Conservation (phyloP, 2,113 vertebrate genomes). For the Zosterops borbonicus region DNA sequence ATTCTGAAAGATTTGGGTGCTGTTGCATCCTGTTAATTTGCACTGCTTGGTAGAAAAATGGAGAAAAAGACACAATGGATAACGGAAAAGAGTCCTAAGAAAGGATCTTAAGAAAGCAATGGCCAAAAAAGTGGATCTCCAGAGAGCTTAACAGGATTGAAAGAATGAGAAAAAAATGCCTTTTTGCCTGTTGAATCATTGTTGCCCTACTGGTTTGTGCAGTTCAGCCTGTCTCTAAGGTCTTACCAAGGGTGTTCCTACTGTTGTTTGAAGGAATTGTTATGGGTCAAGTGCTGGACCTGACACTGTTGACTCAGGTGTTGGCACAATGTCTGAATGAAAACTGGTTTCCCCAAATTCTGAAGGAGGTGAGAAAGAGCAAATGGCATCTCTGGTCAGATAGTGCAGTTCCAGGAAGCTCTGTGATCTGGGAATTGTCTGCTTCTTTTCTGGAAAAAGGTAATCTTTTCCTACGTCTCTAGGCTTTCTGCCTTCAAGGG, state of each 20-base stretch:
- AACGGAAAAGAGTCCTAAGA: background rate
- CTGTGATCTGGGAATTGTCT: background rate
- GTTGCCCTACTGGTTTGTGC: background rate
- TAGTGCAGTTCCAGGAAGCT: background rate
- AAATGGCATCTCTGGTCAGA: background rate
- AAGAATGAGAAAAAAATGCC: background rate
- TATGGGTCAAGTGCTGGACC: fast-evolving
- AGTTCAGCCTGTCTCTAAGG: background rate
- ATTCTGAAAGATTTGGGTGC: background rate
- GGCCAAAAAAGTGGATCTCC: background rate
- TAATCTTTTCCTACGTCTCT: background rate
- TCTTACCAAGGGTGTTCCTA: background rate
- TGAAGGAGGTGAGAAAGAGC: background rate
- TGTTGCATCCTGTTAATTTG: background rate
- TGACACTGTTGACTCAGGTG: background rate
- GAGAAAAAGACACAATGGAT: background rate
- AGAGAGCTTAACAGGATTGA: background rate
- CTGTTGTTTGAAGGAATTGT: background rate
- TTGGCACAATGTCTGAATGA: background rate
- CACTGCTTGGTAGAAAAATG: background rate
- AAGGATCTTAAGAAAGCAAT: background rate
- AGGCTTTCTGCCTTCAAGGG: background rate
- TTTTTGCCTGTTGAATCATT: background rate
- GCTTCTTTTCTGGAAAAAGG: background rate
- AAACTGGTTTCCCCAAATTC: background rate